Conservation (phyloP, 1,140 invertebrate species). For the Eriocheir sinensis region DNA sequence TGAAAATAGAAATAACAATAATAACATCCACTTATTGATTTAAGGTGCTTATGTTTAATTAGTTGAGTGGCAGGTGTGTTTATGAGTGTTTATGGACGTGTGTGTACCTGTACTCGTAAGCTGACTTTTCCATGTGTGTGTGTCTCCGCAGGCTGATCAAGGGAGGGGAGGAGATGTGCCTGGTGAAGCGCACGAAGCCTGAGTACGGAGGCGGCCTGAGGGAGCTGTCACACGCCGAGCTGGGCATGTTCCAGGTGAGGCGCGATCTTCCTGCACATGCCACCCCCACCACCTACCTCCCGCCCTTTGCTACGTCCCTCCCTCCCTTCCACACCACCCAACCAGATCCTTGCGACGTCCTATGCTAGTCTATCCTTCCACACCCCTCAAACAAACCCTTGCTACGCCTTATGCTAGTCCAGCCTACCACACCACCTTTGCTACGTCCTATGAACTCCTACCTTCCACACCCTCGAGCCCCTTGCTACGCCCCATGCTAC, state of each 20-base stretch:
- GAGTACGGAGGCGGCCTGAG: constrained; percentile 67
- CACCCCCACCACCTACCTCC: background rate
- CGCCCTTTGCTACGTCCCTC: background rate
- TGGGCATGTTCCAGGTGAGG: constrained; percentile 72
- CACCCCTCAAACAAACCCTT: background rate
- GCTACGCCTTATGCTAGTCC: background rate
- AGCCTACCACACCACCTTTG: background rate
- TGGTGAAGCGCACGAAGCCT: constrained; percentile 63
- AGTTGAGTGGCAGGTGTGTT: too few relatives aligned
- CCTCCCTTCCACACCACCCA: background rate
- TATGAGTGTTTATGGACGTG: background rate
- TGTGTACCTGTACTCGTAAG: background rate
- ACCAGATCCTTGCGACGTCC: background rate
- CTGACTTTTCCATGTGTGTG: background rate
- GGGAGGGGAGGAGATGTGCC: constrained; percentile 71
- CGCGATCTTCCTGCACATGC: too few relatives aligned
- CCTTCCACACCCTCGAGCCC: background rate
- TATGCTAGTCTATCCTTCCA: background rate
- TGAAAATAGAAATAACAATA: too few relatives aligned
- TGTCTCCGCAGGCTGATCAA: constrained; percentile 63
- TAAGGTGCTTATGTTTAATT: too few relatives aligned
- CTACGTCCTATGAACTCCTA: background rate
- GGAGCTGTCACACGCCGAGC: constrained; percentile 65
- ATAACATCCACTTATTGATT: too few relatives aligned
- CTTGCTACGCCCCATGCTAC: too few relatives aligned